A percentile compares a stretch with the other conserved stretches of the same genome.
phyloP scores from a whole-genome alignment of 2,797 vertebrate genomes.

The Molossus alvarezi region DNA sequence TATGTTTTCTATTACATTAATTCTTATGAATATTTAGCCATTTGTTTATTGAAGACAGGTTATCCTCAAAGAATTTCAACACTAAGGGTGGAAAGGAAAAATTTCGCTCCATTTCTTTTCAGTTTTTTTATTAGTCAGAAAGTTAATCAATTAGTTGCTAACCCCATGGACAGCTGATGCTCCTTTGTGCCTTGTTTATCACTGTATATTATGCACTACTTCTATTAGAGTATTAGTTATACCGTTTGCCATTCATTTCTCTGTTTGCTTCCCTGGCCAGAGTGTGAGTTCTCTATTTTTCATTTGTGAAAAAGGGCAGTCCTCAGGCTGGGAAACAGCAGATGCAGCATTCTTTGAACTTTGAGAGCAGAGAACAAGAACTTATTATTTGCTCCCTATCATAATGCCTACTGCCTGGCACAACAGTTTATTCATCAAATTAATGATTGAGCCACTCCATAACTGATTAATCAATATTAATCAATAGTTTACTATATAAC shows the following conservation, averaged over 20 bases:
- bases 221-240: neutral
- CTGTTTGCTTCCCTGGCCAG: neutral
- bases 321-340: neutral
- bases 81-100: neutral
- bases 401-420: neutral
- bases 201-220: neutral
- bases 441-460: neutral
- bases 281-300: neutral
- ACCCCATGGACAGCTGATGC: neutral
- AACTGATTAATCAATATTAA: neutral
- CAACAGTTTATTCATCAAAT: neutral
- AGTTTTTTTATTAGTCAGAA: neutral
- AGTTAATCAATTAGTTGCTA: neutral
- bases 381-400: neutral
- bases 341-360: neutral
- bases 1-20: constrained; percentile 46
- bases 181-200: neutral
- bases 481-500: constrained; percentile 6
- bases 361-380: neutral
- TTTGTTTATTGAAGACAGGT: neutral
- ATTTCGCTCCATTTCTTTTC: neutral
- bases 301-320: neutral
- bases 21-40: constrained; percentile 43
- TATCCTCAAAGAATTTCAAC: constrained; percentile 27
- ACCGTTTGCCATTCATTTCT: neutral